phyloP scores from a whole-genome alignment of 2,113 vertebrate species.

The Recurvirostra avosetta region DNA sequence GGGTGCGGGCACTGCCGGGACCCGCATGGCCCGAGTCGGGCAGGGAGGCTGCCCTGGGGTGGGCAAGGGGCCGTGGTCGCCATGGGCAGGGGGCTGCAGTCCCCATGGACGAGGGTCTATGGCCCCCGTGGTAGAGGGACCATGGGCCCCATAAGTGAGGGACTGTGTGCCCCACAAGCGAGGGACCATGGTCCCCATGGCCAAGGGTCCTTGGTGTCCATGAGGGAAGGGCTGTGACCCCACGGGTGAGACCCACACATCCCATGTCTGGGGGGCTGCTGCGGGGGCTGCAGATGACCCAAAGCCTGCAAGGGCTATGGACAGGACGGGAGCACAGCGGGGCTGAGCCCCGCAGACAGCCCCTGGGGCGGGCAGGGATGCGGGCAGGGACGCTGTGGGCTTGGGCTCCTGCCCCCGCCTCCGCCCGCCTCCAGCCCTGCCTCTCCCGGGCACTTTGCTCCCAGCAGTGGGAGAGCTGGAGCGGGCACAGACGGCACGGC shows the following conservation, averaged over 20 bases:
- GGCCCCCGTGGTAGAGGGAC: no score
- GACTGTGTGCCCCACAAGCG: accelerated
- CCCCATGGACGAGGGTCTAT: background rate
- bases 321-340: accelerated
- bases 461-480: background rate
- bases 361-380: background rate
- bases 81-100: accelerated
- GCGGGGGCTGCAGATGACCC: background rate
- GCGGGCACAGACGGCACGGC: background rate
- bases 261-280: background rate
- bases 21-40: accelerated
- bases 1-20: background rate
- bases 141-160: background rate
- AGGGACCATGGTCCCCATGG: no score
- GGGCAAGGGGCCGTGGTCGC: background rate
- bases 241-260: accelerated
- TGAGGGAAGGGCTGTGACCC: background rate
- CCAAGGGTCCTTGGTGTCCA: background rate
- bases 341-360: background rate
- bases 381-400: background rate
- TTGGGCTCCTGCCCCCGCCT: slow-evolving; percentile 5
- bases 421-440: slow-evolving; percentile 47
- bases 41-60: background rate
- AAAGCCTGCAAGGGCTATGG: background rate
- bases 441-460: slow-evolving; percentile 56